phyloP scores from a whole-genome alignment of 2,888 invertebrate species.

The Branchipolynoe longqiensis region DNA sequence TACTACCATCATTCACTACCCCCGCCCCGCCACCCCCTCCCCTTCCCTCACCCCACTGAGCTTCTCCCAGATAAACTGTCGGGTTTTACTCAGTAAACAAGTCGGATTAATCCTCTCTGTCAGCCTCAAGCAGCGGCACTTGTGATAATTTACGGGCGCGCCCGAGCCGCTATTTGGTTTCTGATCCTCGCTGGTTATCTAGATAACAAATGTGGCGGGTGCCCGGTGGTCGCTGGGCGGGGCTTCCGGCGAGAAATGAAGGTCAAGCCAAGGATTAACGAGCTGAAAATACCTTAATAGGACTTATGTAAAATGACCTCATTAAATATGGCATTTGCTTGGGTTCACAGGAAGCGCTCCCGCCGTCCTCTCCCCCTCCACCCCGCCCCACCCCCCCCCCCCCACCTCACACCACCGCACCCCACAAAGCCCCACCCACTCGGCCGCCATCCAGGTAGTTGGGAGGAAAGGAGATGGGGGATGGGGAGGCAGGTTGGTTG shows the following conservation, averaged over 20 bases:
- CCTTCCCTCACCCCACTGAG: no score
- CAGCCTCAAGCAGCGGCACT: conserved; percentile 45
- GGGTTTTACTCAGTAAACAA: conserved; percentile 49
- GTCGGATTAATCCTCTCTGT: conserved; percentile 47
- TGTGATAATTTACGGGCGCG: conserved; percentile 39
- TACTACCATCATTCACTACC: no score
- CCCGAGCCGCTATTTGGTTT: conserved; percentile 26
- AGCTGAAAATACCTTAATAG: conserved; percentile 14
- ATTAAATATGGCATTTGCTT: background rate
- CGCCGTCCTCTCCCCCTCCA: no score
- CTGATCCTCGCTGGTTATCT: conserved; percentile 47
- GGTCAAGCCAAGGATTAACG: conserved; percentile 28
- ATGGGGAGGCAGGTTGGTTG: no score
- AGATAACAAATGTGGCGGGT: conserved; percentile 21
- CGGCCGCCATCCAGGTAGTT: no score
- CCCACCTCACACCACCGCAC: no score
- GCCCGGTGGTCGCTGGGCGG: background rate
- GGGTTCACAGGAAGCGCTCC: conserved; percentile 1
- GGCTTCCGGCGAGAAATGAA: conserved; percentile 30
- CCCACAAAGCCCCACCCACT: no score
- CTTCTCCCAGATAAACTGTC: conserved; percentile 26
- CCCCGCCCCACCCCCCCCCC: no score
- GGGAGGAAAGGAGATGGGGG: no score
- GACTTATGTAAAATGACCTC: conserved; percentile 1
- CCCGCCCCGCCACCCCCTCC: no score